Evolutionary conservation across 2,888 invertebrate genomes (phyloP), one percentile per base, ranked within the genome.

Genomic region (Schizotus pectinicornis): DNA sequence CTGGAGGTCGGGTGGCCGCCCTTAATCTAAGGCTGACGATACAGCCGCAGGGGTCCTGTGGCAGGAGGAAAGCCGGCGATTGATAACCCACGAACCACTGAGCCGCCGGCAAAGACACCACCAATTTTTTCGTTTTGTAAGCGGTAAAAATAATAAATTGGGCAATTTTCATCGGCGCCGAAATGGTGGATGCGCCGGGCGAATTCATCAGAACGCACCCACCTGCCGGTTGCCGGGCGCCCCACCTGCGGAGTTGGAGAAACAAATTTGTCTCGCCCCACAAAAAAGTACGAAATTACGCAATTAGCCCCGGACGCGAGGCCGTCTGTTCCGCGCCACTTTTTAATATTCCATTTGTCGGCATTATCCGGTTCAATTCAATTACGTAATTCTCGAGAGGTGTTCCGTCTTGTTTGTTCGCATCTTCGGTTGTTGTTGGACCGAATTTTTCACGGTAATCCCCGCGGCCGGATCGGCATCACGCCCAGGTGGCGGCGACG

Each of bases 141-240:
- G 22, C 22, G 22, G 22, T 22, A 22, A 22, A 22, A 22, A 22
- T 22, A 22, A 22, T 22, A 22, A 22, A 22, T 22, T 22, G 22
- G 22, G 22, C 22, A 22, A 22, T 22, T 22, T 22, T 22, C 22
- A 22, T 22, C 22, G 22, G 32, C 32, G 32, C 11, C 12, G 11
- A 43, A 43, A 43, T 43, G 43, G 43, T 43, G 43, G 43, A 43
- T 43, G 43, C 43, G 43, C 43, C 43, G 9, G 43, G 43, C 43
- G 32, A 32, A 32, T 9, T 43, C 12, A 13, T 22, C 22, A 22
- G 22, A 22, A 22, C 22, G 22, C 22, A 22, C 22, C 22, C 22
- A 22, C 22, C 22, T 22, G 22, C 22, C 22, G 22, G 22, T 22
- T 22, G 2, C 3, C 22, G 3, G 22, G 22, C 22, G 22, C 22